Percentiles rank a stretch among this genome's conserved stretches.
Conservation (phyloP, 2,888 invertebrate species). For the Baccha elongata region DNA sequence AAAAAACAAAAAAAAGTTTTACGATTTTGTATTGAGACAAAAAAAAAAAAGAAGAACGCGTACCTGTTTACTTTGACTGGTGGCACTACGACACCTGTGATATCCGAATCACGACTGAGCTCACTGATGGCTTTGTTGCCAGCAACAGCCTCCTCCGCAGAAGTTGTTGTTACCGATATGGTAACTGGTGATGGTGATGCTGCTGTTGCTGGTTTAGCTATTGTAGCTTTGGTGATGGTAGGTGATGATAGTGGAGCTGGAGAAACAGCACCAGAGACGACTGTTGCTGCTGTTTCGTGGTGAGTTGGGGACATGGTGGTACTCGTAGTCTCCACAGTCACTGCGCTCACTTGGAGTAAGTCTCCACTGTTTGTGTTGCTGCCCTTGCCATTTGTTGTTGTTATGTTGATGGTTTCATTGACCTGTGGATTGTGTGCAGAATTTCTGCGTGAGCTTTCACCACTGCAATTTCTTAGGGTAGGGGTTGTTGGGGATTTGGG, state of each 20-base stretch:
- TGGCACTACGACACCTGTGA: slow-evolving; percentile 79
- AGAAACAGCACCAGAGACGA: slow-evolving; percentile 21
- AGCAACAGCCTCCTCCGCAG: slow-evolving; percentile 75
- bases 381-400: slow-evolving; percentile 63
- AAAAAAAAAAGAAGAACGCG: slow-evolving; percentile 74
- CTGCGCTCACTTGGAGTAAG: slow-evolving; percentile 65
- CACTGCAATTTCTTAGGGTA: slow-evolving; percentile 63
- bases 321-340: slow-evolving; percentile 73
- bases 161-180: slow-evolving; percentile 71
- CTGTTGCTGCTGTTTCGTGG: slow-evolving; percentile 61
- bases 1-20: background rate
- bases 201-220: slow-evolving; percentile 43
- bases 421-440: slow-evolving; percentile 70
- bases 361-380: slow-evolving; percentile 77
- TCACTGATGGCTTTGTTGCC: slow-evolving; percentile 76
- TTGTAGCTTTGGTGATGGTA: slow-evolving; percentile 59
- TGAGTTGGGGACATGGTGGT: slow-evolving; percentile 49
- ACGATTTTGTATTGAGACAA: background rate
- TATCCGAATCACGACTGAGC: slow-evolving; percentile 81
- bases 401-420: slow-evolving; percentile 62
- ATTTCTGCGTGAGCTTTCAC: slow-evolving; percentile 67
- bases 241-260: slow-evolving; percentile 61
- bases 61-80: slow-evolving; percentile 80
- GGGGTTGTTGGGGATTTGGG: slow-evolving; percentile 73
- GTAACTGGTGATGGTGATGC: slow-evolving; percentile 61